Evolutionary conservation across 1,140 invertebrate genomes (phyloP), one percentile per base, ranked within the genome.

Genomic region (Drosophila dunni): DNA sequence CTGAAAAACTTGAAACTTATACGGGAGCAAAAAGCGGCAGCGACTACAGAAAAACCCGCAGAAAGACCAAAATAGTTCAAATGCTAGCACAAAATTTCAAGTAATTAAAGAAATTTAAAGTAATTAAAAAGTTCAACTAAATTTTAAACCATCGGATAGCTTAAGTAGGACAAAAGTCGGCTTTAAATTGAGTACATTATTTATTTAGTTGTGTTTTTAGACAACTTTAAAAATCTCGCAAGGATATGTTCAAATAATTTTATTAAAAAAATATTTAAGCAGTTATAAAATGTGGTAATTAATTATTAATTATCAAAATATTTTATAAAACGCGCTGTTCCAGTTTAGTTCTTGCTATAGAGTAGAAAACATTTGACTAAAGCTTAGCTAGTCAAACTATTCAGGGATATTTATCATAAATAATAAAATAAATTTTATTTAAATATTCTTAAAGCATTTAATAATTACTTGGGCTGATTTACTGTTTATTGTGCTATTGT

Each of bases 1-100:
- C 91, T 97, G 1, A 94, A 94, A 75, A 81, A 93, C 65, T 73
- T 94, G 57, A 90, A 83, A 13, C 50, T 51, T 61, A 42, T 58
- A 46, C 10, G 74, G 74, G 46, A 75, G 17, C 51, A 54, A 20
- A 54, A 51, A 20, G 46, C 50, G 13, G 40, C 63, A 4, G 61
- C 75, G 13, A 13, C 56, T 7, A 57, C 42, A n/a, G 51, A 78
- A 54, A 67, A 76, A 13, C 50, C 78, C 44, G 66, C 71, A 44
- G 56, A 75, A 50, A 51, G 66, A 50, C 29, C 42, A 11, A 64
- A 75, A 46, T 80, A 80, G 61, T 78, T 61, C 44, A 68, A 56
- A 50, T 7, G 13, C 10, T 13, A 61, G 13, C 42, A 44, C 24
- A 50, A 51, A 42, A 69, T 50, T 74, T 0, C 5, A 13, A n/a